Evolutionary conservation across 2,888 invertebrate species (phyloP), one percentile per base, ranked within the genome.

Genomic region (Stramonita haemastoma): DNA sequence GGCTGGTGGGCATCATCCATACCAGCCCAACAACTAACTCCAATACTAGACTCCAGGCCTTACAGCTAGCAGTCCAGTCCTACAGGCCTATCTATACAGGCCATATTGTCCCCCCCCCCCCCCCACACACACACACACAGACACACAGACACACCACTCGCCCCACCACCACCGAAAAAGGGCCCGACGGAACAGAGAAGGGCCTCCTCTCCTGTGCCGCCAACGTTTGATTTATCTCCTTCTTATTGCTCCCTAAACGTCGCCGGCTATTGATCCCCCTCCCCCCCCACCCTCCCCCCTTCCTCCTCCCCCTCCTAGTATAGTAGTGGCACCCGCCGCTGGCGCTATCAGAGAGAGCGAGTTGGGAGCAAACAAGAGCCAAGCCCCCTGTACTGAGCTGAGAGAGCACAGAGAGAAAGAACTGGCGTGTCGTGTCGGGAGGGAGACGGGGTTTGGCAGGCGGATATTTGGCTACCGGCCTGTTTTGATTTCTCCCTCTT

Each of bases 211-310:
- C 84, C n/a, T 15, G 56, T 5, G 32, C 66, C 86, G 86, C 56
- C 86, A 86, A 8, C 57, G 87, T 73, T 73, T 87, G 87, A 87
- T 87, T 87, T 87, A 87, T 87, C 87, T 73, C 73, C 87, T 87
- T 73, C 87, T 87, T 87, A 87, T 73, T 87, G 87, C 87, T 87
- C 87, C 34, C 87, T 87, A 87, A 87, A 87, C 60, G 87, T 87
- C 87, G 87, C 73, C 73, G 11, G 19, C 73, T 73, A 87, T 87
- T 87, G 87, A 5, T 46, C 46, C 46, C 46, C 46, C 46, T 8
- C 46, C 4, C 8, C 46, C 46, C 8, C 46, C 46, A 2, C 46
- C 46, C 46, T 8, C 46, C 46, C 46, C 46, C 46, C 46, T 8
- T 8, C 46, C 46, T 8, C 46, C 46, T 8, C 46, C 46, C 46